phyloP scores from a whole-genome alignment of 2,113 vertebrate genomes.

The Setophaga petechia region DNA sequence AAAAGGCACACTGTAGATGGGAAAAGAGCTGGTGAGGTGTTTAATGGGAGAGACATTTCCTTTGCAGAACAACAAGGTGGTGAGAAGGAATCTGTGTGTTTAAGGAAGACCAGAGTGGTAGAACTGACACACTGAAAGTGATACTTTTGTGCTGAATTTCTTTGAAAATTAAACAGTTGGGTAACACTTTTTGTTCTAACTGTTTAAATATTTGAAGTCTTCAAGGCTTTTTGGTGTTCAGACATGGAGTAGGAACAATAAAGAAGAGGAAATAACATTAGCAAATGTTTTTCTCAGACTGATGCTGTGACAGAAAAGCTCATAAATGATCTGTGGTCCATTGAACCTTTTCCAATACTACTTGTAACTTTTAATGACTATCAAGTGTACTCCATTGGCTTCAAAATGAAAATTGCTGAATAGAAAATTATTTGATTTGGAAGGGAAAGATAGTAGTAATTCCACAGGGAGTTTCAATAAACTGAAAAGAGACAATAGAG shows the following conservation, averaged over 20 bases:
- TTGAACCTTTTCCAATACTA: not conserved
- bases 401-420: slow-evolving; percentile 4
- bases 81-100: not conserved
- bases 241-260: not conserved
- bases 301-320: not conserved
- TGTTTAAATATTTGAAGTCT: slow-evolving; percentile 26
- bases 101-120: not conserved
- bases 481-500: not conserved
- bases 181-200: not conserved
- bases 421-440: not conserved
- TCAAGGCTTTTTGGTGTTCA: not conserved
- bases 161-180: not conserved
- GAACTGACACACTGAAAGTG: not conserved
- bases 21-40: not conserved
- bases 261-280: not conserved
- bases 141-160: not conserved
- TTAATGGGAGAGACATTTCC: not conserved
- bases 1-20: not conserved
- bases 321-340: not conserved
- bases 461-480: not conserved
- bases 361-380: not conserved
- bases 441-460: not conserved
- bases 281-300: not conserved
- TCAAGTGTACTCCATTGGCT: not conserved
- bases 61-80: not conserved